phyloP scores from a whole-genome alignment of 2,797 vertebrate species.

The Fratercula arctica region DNA sequence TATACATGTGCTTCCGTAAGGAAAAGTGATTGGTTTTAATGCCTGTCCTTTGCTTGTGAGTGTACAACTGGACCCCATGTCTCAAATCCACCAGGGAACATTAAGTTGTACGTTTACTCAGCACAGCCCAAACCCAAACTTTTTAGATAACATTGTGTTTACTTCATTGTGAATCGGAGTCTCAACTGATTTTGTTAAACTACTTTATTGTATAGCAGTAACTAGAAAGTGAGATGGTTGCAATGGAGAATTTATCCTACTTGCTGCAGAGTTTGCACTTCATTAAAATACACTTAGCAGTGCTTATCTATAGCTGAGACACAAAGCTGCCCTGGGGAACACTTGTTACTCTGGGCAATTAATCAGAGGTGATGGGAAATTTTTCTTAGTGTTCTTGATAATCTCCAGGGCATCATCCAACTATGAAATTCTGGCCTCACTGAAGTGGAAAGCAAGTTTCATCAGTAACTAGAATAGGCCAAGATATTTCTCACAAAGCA shows the following conservation, averaged over 20 bases:
- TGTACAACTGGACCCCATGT: not conserved
- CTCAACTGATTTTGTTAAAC: not conserved
- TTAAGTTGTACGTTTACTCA: not conserved
- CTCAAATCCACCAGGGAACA: not conserved
- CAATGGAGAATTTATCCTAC: not conserved
- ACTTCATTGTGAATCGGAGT: not conserved
- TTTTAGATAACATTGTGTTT: not conserved
- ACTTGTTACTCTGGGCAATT: conserved; percentile 43
- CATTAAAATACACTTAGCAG: conserved; percentile 6
- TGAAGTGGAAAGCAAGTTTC: conserved; percentile 56
- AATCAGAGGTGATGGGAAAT: conserved; percentile 60
- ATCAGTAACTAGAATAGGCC: conserved; percentile 39
- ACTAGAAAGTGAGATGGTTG: not conserved
- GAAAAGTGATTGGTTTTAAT: not conserved
- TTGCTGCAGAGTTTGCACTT: not conserved
- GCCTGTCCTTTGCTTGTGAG: not conserved
- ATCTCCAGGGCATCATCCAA: conserved; percentile 55
- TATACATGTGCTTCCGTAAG: not conserved
- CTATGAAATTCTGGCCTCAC: conserved; percentile 47
- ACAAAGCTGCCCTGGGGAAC: conserved; percentile 2
- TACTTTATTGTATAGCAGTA: not conserved
- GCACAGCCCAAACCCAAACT: not conserved
- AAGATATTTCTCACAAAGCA: conserved; percentile 62
- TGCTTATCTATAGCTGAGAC: conserved; percentile 14
- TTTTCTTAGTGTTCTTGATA: conserved; percentile 47